A percentile compares a stretch with the other conserved stretches of the same genome.
phyloP scores from a whole-genome alignment of 2,113 vertebrate genomes.

The Planiliza haematocheilus region DNA sequence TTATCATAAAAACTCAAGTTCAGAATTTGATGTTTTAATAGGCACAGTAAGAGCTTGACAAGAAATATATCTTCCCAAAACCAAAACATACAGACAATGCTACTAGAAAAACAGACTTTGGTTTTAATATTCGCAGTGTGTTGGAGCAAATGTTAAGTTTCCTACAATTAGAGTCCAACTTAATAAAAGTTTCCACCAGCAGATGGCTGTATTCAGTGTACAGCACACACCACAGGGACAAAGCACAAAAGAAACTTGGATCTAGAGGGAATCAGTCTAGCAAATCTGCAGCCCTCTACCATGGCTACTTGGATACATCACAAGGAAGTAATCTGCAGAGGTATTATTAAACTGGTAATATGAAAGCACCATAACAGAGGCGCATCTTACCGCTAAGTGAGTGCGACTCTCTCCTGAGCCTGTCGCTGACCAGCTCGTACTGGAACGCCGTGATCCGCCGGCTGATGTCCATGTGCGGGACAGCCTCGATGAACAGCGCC shows the following conservation, averaged over 20 bases:
- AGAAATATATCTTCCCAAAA: not conserved
- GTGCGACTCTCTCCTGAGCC: slow-evolving; percentile 81
- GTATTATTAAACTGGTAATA: not conserved
- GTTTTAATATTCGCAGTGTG: slow-evolving; percentile 14
- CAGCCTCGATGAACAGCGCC: slow-evolving; percentile 94
- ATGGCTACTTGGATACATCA: not conserved
- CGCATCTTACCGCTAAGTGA: slow-evolving; percentile 85
- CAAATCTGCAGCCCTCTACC: not conserved
- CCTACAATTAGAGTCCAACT: slow-evolving; percentile 51
- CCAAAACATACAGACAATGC: slow-evolving; percentile 33
- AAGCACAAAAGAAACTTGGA: slow-evolving; percentile 45
- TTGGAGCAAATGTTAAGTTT: slow-evolving; percentile 48
- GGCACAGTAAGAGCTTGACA: not conserved
- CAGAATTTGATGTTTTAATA: slow-evolving; percentile 11
- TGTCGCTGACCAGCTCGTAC: slow-evolving; percentile 90
- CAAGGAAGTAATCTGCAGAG: not conserved
- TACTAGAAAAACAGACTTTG: slow-evolving; percentile 24
- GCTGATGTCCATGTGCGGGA: slow-evolving; percentile 93
- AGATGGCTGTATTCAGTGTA: slow-evolving; percentile 68
- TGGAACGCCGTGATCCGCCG: slow-evolving; percentile 94
- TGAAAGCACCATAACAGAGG: not conserved
- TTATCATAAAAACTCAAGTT: slow-evolving; percentile 13
- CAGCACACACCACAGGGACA: slow-evolving; percentile 30
- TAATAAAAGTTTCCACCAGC: slow-evolving; percentile 66
- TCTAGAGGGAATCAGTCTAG: slow-evolving; percentile 19